A percentile compares a stretch with the other conserved stretches of the same genome.
Conservation (phyloP, 1,140 invertebrate genomes). For the Uloborus diversus region DNA sequence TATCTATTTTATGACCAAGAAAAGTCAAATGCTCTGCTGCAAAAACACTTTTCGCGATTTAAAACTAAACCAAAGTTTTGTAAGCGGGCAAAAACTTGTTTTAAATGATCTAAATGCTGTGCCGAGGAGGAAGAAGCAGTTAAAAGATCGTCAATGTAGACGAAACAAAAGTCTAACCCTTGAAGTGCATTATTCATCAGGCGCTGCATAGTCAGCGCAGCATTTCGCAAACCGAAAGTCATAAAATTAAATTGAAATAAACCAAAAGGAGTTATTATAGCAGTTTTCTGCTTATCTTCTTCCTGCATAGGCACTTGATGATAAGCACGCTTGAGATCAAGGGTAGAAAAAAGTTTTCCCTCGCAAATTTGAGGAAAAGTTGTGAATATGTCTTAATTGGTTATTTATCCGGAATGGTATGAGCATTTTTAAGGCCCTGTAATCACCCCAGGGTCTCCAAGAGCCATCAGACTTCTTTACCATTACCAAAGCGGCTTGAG, state of each 20-base stretch:
- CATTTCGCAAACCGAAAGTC: constrained; percentile 62
- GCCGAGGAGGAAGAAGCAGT: constrained; percentile 62
- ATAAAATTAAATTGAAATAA: constrained; percentile 61
- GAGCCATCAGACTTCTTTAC: constrained; percentile 56
- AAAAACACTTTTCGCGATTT: constrained; percentile 43
- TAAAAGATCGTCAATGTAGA: constrained; percentile 70
- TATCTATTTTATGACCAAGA: constrained; percentile 62
- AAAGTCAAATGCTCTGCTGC: constrained; percentile 8
- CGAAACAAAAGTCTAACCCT: constrained; percentile 61
- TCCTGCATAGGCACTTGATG: constrained; percentile 44
- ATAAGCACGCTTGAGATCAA: constrained; percentile 53
- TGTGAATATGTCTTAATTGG: constrained; percentile 42
- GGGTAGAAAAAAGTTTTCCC: constrained; percentile 31
- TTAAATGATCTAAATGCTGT: constrained; percentile 62
- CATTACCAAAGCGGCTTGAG: constrained; percentile 57
- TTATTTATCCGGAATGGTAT: constrained; percentile 51
- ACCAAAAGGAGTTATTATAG: constrained; percentile 59
- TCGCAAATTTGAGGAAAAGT: too few species aligned
- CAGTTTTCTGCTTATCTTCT: constrained; percentile 48
- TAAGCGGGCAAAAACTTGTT: constrained; percentile 62
- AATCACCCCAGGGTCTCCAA: constrained; percentile 48
- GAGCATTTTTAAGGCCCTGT: constrained; percentile 50
- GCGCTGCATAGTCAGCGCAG: constrained; percentile 59
- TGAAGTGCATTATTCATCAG: constrained; percentile 53
- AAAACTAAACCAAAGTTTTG: constrained; percentile 59